Conservation (phyloP, 2,113 vertebrate species). For the Peromyscus leucopus region DNA sequence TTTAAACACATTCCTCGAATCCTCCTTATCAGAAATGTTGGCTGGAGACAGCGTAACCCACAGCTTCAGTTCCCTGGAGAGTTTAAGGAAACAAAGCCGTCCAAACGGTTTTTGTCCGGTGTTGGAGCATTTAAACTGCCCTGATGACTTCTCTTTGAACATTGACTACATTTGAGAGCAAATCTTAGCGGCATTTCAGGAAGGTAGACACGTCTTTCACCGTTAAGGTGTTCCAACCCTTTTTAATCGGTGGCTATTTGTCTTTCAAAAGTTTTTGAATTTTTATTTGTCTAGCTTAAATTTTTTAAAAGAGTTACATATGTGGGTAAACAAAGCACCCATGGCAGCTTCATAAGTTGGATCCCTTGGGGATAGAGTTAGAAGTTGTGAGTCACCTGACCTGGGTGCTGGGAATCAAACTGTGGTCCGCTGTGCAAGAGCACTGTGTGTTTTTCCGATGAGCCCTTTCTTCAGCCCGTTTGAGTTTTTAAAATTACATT, state of each 20-base stretch:
- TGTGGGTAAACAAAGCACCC: neutral
- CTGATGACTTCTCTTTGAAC: conserved; percentile 46
- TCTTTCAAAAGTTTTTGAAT: neutral
- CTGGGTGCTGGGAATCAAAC: too few relatives aligned
- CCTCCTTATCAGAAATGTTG: neutral
- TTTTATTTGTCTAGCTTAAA: neutral
- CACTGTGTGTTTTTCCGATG: neutral
- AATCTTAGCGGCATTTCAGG: neutral
- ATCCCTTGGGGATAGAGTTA: too few relatives aligned
- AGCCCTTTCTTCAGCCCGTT: neutral
- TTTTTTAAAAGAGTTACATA: neutral
- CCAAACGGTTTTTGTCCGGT: neutral
- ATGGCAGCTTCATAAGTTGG: neutral
- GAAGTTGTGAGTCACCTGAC: neutral
- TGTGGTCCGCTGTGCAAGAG: neutral
- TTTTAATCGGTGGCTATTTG: neutral
- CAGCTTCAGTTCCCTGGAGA: neutral
- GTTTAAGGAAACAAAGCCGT: conserved; percentile 54
- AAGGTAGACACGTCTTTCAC: neutral
- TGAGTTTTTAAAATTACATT: neutral
- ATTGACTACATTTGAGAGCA: neutral
- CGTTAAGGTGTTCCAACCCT: neutral
- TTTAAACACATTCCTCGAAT: neutral
- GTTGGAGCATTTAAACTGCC: neutral
- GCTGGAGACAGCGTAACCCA: neutral